Evolutionary conservation across 2,888 invertebrate species (phyloP).

Genomic region (Caenorhabditis sp.): DNA sequence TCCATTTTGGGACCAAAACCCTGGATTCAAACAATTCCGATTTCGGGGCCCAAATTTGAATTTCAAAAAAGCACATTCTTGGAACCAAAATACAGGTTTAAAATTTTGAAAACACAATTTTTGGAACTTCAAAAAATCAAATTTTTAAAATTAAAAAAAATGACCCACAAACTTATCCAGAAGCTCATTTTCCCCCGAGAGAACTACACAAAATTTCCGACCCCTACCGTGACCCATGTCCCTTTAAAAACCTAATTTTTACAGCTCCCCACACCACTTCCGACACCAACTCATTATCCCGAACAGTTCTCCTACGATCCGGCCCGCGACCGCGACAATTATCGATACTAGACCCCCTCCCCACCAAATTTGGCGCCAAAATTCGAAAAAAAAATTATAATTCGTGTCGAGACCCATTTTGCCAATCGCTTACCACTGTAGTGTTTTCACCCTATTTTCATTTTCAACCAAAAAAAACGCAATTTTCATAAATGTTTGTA

Average conservation of each 20-base stretch:
- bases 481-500: slow-evolving; percentile 16
- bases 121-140: no score
- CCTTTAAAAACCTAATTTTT: background rate
- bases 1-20: no score
- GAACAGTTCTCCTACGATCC: slow-evolving; percentile 53
- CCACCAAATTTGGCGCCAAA: no score
- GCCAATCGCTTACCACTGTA: slow-evolving; percentile 6
- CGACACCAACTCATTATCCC: slow-evolving; percentile 38
- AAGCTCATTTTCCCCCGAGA: background rate
- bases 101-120: no score
- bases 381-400: no score
- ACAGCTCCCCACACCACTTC: slow-evolving; percentile 40
- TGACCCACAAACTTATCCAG: no score
- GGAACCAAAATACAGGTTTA: no score
- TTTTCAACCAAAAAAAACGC: background rate
- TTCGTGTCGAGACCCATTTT: background rate
- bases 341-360: slow-evolving; percentile 39
- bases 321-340: slow-evolving; percentile 44
- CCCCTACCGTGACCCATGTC: background rate
- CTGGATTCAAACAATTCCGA: no score
- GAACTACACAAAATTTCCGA: background rate
- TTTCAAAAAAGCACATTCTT: no score
- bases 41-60: no score
- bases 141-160: no score
- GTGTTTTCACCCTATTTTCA: background rate